Base-by-base conservation (phyloP, 2,113 vertebrate genomes). In the Thomomys bottae region DNA sequence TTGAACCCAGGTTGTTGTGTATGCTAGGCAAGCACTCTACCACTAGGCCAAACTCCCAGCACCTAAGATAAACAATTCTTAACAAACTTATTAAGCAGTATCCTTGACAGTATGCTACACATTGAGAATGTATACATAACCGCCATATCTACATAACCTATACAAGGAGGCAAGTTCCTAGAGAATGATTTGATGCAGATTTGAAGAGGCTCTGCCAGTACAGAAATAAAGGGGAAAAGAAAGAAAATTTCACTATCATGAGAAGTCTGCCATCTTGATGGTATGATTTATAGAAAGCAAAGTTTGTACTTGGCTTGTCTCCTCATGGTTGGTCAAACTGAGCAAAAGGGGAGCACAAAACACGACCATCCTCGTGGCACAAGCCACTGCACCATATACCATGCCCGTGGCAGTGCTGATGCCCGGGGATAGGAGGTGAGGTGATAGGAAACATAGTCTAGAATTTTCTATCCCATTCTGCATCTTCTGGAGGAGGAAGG, bases 381-480 rank as follows among this genome's bases (percentile, higher is more conserved):
- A 36, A 24, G 59, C 20, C 8, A 0, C 4, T 1, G 23, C 5
- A 0, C 36, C 38, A 20, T 45, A 34, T 0, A 36, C 2, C 24
- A 18, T n/a, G 18, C 45, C 6, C 67, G 40, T n/a, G 18, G 0
- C 17, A 72, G 57, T 24, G 11, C 23, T 14, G 42, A 18, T 23
- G 30, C 75, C n/a, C 20, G 20, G 28, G 73, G 30, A 7, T 1
- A 30, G 57, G 38, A 30, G 82, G 11, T 5, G 26, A 59, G 82
- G 15, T 5, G 26, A 59, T 3, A 14, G 7, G 45, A 54, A 32
- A 6, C 10, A 10, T 12, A 79, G 38, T 8, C 57, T 38, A 14
- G 24, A 3, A 7, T 24, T 83, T 54, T 45, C 57, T 42, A 40
- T 26, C 38, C 32, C 8, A 30, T 15, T 21, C 49, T 36, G 32